Percentiles rank a stretch among this genome's conserved stretches.
These are phyloP conservation scores for Melierax canorus DNA, from an alignment of 2,113 vertebrate genomes.

Conservation along the genomic window DNA sequence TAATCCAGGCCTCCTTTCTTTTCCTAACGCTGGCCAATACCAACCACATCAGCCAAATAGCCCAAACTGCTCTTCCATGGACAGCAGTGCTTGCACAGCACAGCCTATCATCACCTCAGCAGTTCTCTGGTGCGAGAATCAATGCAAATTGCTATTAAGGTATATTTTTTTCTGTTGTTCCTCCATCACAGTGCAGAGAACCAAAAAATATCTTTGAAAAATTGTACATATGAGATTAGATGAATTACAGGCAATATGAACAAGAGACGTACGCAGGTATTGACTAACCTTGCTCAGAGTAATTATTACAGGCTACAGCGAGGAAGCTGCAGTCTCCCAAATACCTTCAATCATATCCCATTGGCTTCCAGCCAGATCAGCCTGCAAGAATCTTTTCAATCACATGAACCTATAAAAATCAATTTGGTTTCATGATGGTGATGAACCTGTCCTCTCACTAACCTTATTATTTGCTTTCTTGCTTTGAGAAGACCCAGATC, in stretches of 20 bases:
- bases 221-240: neutral
- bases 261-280: neutral
- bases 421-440: neutral
- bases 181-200: neutral
- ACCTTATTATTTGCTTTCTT: neutral
- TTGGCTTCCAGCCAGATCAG: neutral
- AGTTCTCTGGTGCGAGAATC: neutral
- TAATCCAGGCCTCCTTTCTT: neutral
- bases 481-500: neutral
- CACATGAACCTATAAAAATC: neutral
- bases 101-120: neutral
- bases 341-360: neutral
- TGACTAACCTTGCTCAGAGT: neutral
- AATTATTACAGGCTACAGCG: neutral
- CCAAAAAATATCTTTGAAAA: neutral
- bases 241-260: neutral
- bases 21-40: neutral
- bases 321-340: neutral
- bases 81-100: neutral
- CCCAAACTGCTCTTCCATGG: neutral
- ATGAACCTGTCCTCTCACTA: neutral
- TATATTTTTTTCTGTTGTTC: neutral
- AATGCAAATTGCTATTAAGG: neutral
- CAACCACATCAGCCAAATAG: neutral
- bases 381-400: neutral